Evolutionary conservation across 1,140 invertebrate genomes (phyloP), one percentile per base, ranked within the genome.

Genomic region (Zaprionus africanus): DNA sequence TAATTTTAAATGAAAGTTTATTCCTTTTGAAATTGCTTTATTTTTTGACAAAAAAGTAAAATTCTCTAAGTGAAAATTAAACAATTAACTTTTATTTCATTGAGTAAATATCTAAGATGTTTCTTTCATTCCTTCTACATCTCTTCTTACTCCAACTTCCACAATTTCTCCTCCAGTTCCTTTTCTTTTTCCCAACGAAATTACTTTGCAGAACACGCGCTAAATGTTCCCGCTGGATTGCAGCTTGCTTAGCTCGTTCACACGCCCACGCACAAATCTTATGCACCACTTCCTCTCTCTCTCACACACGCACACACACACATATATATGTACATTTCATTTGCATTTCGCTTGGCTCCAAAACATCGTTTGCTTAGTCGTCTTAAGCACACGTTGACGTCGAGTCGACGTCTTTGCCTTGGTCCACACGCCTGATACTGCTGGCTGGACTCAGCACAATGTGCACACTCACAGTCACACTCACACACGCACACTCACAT

Each of bases 331-430:
- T 34, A 79, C 75, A 74, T 81, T 88, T 84, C 81, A 88, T 87
- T 87, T 87, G 84, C 84, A 87, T 87, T 88, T 81, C 70, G 73
- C 83, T 80, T 82, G 81, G 77, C 64, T 53, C 58, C 76, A 63
- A 75, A 70, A 77, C 65, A 65, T 51, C 56, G 68, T 79, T 67
- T 77, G 68, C 73, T 69, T 65, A 78, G 70, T 81, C 76, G 70
- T 66, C 76, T 78, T 81, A 79, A 79, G 63, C 75, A 73, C 74
- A 77, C 74, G 78, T 62, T 73, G 71, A 77, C 63, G 74, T 76
- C 61, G 68, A 64, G 66, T 54, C 57, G 49, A 67, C 61, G 56
- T 63, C 71, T 67, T 58, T 51, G 65, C 17, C 60, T 49, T 41
- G 22, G 13, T 6, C 28, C 43, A 59, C 17, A 41, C 34, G 46